Percentiles rank a stretch among this genome's conserved stretches.
Evolutionary conservation across 2,113 vertebrate species (phyloP).

Genomic region (Passerina amoena): DNA sequence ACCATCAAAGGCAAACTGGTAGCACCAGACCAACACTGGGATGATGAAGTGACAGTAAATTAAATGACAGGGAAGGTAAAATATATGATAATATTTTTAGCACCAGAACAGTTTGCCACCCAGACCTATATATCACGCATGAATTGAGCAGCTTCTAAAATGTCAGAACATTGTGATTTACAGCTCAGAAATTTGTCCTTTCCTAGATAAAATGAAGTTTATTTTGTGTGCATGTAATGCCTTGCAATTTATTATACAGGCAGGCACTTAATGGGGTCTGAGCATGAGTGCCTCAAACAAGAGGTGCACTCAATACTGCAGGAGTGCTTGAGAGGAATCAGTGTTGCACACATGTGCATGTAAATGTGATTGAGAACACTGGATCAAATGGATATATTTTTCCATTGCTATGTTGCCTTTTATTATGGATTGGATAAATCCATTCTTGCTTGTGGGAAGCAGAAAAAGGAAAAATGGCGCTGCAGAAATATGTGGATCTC

Average conservation of each 20-base stretch:
- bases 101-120: neutral
- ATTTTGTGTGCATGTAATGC: neutral
- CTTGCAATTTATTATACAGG: neutral
- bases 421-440: neutral
- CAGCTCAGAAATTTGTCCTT: neutral
- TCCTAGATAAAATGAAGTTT: neutral
- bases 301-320: neutral
- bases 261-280: neutral
- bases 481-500: neutral
- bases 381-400: neutral
- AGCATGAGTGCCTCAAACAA: neutral
- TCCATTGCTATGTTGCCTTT: neutral
- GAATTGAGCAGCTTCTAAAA: neutral
- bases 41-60: neutral
- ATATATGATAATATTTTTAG: neutral
- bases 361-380: neutral
- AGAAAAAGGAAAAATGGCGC: neutral
- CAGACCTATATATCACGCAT: neutral
- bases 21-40: neutral
- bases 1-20: neutral
- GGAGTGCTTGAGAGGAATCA: neutral
- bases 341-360: rapidly evolving
- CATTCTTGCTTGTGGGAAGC: neutral
- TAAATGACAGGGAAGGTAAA: neutral
- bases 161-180: neutral